Evolutionary conservation across 2,888 invertebrate species (phyloP).

Genomic region (Andricus quercusramuli): DNA sequence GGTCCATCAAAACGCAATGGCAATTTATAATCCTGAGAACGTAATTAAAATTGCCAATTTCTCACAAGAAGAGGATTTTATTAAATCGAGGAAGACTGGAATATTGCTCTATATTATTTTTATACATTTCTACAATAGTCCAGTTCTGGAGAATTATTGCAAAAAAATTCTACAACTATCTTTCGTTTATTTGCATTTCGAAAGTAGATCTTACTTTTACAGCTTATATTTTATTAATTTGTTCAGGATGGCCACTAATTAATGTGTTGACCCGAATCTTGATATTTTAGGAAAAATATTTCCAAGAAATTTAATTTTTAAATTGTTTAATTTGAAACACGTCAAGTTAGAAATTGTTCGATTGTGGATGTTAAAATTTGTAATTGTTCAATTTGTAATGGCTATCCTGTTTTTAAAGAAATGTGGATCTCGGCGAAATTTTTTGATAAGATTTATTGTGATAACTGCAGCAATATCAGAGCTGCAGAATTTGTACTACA

Average conservation of each 20-base stretch:
- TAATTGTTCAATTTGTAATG: too few species aligned
- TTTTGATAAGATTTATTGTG: not conserved
- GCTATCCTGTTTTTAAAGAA: too few species aligned
- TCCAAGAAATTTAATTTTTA: too few species aligned
- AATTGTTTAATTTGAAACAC: not conserved
- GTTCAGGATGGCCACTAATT: not conserved
- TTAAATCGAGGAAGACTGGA: constrained; percentile 10
- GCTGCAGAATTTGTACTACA: not conserved
- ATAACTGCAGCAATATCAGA: not conserved
- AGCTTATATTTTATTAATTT: not conserved
- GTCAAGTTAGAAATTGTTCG: too few species aligned
- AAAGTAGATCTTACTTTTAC: constrained; percentile 1
- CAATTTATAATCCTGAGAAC: not conserved
- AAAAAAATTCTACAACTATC: not conserved
- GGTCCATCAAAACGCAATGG: not conserved
- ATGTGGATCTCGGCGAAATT: not conserved
- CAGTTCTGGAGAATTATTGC: not conserved
- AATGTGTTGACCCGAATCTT: too few species aligned
- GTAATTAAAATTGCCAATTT: not conserved
- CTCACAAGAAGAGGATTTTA: not conserved
- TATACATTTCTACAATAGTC: constrained; percentile 1
- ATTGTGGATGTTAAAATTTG: too few species aligned
- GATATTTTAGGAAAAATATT: too few species aligned
- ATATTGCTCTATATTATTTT: constrained; percentile 8
- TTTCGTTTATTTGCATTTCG: not conserved